Conservation (phyloP, 2,113 vertebrate genomes). For the Gymnogyps californianus region DNA sequence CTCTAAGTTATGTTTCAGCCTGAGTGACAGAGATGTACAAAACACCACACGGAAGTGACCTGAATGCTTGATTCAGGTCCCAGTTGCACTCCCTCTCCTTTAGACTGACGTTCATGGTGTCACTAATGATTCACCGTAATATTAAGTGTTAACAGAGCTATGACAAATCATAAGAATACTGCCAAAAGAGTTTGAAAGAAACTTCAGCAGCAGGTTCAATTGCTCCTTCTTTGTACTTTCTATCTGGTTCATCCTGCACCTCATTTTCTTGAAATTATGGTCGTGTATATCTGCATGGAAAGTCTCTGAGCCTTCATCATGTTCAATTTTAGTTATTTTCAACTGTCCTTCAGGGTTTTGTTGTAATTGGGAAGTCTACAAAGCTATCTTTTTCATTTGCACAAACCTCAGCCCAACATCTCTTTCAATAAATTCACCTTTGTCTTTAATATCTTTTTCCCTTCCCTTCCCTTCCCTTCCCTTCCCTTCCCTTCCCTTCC, state of each 20-base stretch:
- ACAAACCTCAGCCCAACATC: not conserved
- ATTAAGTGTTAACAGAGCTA: not conserved
- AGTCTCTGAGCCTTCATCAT: not conserved
- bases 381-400: not conserved
- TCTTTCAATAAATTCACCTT: not conserved
- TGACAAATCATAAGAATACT: not conserved
- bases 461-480: no score
- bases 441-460: not conserved
- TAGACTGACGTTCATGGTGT: not conserved
- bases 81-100: not conserved
- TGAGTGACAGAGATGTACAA: not conserved
- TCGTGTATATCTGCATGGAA: not conserved
- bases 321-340: not conserved
- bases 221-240: not conserved
- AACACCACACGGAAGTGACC: not conserved
- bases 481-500: no score
- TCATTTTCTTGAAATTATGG: not conserved
- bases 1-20: not conserved
- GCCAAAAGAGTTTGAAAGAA: not conserved
- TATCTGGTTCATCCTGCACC: not conserved
- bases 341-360: not conserved
- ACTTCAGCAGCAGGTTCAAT: not conserved
- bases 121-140: not conserved
- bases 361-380: not conserved
- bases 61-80: not conserved